These are phyloP conservation scores for Phalacrocorax carbo DNA, from an alignment of 2,113 vertebrate species.

Conservation along the genomic window DNA sequence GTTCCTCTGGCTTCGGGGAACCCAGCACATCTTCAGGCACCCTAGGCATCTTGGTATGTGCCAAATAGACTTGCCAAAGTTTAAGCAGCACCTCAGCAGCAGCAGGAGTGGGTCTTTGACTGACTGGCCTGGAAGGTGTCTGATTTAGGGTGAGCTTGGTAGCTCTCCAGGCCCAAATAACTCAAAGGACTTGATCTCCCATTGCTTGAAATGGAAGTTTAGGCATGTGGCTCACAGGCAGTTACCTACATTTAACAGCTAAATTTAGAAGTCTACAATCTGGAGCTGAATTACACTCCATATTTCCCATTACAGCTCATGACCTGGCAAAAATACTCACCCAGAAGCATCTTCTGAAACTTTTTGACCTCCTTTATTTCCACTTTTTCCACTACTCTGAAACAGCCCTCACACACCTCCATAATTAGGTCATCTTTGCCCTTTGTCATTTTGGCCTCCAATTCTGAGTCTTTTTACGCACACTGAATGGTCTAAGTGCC, in stretches of 20 bases:
- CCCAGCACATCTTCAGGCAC: background rate
- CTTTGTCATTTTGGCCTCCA: constrained; percentile 15
- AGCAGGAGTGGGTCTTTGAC: background rate
- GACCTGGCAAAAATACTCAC: constrained; percentile 34
- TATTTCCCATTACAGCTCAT: background rate
- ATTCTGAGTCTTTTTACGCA: background rate
- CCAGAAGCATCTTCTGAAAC: constrained; percentile 15
- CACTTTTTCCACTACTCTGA: background rate
- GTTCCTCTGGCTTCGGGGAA: background rate
- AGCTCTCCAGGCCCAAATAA: background rate
- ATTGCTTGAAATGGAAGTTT: constrained; percentile 31
- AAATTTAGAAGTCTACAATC: constrained; percentile 49
- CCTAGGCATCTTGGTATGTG: background rate
- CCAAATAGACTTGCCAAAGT: background rate
- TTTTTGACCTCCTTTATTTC: constrained; percentile 36
- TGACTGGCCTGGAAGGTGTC: background rate
- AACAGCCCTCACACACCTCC: background rate
- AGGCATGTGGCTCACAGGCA: constrained; percentile 25
- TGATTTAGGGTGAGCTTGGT: background rate
- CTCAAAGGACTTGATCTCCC: constrained; percentile 14
- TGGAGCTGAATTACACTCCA: constrained; percentile 27
- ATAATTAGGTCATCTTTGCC: constrained; percentile 31
- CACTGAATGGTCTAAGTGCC: background rate
- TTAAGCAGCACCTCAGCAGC: background rate
- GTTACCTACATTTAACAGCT: constrained; percentile 50